Conservation (phyloP, 2,113 vertebrate species). For the Cyprinodon brontotheroides region DNA sequence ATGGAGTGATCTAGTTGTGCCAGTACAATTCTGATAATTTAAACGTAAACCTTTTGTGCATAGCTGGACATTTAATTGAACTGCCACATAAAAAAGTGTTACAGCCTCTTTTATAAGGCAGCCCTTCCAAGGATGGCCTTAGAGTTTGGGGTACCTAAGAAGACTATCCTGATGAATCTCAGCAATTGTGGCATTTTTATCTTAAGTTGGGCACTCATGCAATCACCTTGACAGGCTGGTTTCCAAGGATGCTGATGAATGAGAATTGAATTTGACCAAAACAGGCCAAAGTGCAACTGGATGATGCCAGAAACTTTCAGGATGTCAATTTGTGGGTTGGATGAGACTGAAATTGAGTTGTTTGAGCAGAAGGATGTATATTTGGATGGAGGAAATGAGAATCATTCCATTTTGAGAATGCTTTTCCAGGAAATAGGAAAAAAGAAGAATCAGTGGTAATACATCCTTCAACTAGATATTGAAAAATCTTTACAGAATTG, state of each 20-base stretch:
- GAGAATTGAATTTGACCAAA: background rate
- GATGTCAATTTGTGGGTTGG: background rate
- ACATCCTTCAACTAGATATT: background rate
- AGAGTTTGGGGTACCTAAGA: background rate
- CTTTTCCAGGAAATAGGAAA: conserved; percentile 3
- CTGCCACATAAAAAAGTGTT: background rate
- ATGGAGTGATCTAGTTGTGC: background rate
- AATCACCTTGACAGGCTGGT: background rate
- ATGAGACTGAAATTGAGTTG: background rate
- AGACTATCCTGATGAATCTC: background rate
- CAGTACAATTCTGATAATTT: background rate
- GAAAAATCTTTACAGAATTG: background rate
- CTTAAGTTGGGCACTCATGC: background rate
- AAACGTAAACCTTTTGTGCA: background rate
- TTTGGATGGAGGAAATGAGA: background rate
- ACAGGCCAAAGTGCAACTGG: background rate
- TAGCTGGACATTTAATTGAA: background rate
- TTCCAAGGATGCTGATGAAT: background rate
- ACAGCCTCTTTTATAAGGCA: background rate
- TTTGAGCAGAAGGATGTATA: background rate
- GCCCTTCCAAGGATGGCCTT: background rate
- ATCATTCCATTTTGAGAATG: background rate
- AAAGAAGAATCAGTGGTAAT: background rate
- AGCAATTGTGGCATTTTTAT: background rate
- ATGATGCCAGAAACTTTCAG: background rate